Conservation (phyloP, 2,113 vertebrate species). For the Telmatochromis brichardi region DNA sequence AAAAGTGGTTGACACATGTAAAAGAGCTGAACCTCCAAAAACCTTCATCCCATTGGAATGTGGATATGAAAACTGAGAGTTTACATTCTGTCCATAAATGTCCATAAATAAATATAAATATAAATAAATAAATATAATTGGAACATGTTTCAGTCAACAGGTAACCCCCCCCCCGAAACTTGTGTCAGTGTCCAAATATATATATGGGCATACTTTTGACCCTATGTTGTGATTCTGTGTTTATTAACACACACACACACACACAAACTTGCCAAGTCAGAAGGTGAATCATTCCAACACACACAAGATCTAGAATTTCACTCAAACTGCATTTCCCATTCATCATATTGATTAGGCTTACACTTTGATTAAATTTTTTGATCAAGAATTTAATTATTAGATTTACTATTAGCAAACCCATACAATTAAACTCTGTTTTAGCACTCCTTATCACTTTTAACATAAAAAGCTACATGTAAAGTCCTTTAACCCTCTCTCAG, state of each 20-base stretch:
- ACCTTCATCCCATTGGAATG: not conserved
- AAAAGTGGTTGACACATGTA: not conserved
- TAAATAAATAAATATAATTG: not conserved
- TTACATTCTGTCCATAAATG: not conserved
- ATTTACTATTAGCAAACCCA: not conserved
- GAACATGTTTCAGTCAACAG: not conserved
- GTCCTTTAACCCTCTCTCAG: not conserved
- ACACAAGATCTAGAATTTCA: not conserved
- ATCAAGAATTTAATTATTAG: not conserved
- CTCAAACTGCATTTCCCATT: not conserved
- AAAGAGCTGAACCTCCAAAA: not conserved
- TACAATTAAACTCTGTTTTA: not conserved
- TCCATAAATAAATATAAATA: not conserved
- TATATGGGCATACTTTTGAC: not conserved
- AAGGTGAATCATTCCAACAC: not conserved
- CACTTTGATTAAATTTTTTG: not conserved
- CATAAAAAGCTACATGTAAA: not conserved
- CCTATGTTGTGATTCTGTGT: not conserved
- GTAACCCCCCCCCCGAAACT: accelerated
- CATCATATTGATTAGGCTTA: not conserved
- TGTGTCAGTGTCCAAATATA: not conserved
- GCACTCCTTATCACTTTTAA: not conserved
- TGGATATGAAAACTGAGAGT: not conserved
- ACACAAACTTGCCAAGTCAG: not conserved
- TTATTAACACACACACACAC: not conserved